Base-by-base conservation (phyloP, 1,140 invertebrate species). In the Hycleus phaleratus region DNA sequence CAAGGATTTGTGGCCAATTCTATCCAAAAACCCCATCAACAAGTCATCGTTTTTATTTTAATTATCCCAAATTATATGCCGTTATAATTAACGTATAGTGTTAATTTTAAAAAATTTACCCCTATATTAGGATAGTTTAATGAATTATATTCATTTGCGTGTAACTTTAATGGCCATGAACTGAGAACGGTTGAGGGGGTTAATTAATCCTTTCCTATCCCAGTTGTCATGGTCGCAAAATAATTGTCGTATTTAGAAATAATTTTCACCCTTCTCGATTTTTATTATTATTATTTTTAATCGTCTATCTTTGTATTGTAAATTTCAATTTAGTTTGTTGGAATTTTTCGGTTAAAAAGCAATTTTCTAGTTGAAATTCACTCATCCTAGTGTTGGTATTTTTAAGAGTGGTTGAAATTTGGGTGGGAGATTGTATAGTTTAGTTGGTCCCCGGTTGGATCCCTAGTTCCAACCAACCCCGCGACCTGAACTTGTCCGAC, bases 1-100 rank as follows among this genome's bases (percentile, higher is more conserved):
- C 62, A 53, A 64, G 65, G 65, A 70, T 71, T 71, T 71, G 69
- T 69, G 68, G 68, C 70, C 70, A 69, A 63, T 66, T 63, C 63
- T 65, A 67, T 70, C 70, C 18, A 18, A 18, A 67, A 67, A 68
- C 67, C 64, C 65, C 67, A 70, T 71, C 70, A 70, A 58, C 64
- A 66, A 71, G 69, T 71, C 69, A n/a, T 42, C 3, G 11, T 42
- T 8, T 42, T 42, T 11, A 42, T 7, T 42, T 42, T 11, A 42
- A 42, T 42, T 42, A 7, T n/a, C 40, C 7, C 7, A 32, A 32
- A 32, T 32, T 32, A 32, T 12, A 12, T 12, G 7, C 7, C 26
- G 1, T 32, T 32, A 32, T 32, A 32, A 32, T 32, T 32, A 32
- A 7, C 1, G 26, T 32, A 7, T 32, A 32, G 32, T 32, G 32